Evolutionary conservation across 2,797 vertebrate species (phyloP).

Genomic region (Chelmon rostratus): DNA sequence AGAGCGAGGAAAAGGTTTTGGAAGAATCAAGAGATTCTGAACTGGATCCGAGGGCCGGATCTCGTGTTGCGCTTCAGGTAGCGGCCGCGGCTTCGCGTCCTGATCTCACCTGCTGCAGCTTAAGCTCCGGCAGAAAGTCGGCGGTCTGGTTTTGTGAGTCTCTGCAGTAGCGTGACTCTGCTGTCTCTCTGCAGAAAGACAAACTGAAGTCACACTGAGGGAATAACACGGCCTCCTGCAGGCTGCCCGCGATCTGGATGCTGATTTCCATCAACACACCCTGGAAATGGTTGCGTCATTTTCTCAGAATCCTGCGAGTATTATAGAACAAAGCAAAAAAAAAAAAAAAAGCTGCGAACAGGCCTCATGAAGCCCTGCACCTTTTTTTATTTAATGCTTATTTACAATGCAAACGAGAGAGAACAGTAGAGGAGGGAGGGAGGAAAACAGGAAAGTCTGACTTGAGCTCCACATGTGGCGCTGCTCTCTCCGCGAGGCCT

Average conservation of each 20-base stretch:
- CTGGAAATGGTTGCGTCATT: conserved; percentile 39
- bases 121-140: not conserved
- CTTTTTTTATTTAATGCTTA: not conserved
- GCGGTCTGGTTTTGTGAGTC: conserved; percentile 15
- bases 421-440: not conserved
- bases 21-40: not conserved
- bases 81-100: not conserved
- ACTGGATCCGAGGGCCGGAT: not conserved
- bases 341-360: not conserved
- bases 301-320: conserved; percentile 15
- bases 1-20: not conserved
- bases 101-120: not conserved
- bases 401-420: conserved; percentile 26
- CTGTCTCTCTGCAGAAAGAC: conserved; percentile 4
- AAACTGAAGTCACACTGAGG: not conserved
- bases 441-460: not conserved
- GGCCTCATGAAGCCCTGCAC: not conserved
- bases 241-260: conserved; percentile 14
- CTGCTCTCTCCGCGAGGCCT: conserved; percentile 11
- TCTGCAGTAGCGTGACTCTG: not conserved
- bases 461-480: not conserved
- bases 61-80: not conserved
- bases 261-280: conserved; percentile 48
- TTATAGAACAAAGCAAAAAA: not conserved
- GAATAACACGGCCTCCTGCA: conserved; percentile 25